Evolutionary conservation across 2,888 invertebrate species (phyloP).

Genomic region (Merodon equestris): DNA sequence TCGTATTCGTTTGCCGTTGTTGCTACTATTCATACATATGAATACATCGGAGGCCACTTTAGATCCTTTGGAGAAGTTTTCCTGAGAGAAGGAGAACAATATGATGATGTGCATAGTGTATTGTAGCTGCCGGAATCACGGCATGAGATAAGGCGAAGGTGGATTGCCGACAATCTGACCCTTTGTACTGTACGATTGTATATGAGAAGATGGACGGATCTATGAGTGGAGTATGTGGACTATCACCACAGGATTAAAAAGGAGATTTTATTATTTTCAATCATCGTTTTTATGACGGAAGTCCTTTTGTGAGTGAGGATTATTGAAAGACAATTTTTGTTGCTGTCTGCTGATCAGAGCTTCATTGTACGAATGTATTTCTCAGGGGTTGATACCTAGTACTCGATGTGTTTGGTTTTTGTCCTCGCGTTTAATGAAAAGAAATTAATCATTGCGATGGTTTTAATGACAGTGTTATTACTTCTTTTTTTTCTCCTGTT

Average conservation of each 20-base stretch:
- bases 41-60: conserved; percentile 37
- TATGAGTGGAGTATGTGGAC: conserved; percentile 33
- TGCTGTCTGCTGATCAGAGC: conserved; percentile 44
- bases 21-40: not conserved
- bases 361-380: conserved; percentile 22
- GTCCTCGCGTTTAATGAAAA: conserved; percentile 61
- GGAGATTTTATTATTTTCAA: conserved; percentile 69
- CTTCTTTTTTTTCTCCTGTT: conserved; percentile 1
- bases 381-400: not conserved
- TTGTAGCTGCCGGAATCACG: conserved; percentile 22
- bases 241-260: conserved; percentile 62
- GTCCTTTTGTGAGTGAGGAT: conserved; percentile 64
- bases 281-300: conserved; percentile 68
- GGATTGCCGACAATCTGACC: conserved; percentile 39
- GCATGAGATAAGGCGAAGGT: conserved; percentile 64
- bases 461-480: conserved; percentile 63
- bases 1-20: conserved; percentile 17
- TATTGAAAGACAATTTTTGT: conserved; percentile 68
- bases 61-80: conserved; percentile 38
- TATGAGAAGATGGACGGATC: not conserved
- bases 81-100: conserved; percentile 23
- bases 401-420: conserved; percentile 14
- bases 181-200: conserved; percentile 2
- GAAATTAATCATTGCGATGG: conserved; percentile 67
- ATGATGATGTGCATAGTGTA: conserved; percentile 8